A percentile compares a stretch with the other conserved stretches of the same genome.
phyloP scores from a whole-genome alignment of 1,140 invertebrate genomes.

The Radopholus similis region DNA sequence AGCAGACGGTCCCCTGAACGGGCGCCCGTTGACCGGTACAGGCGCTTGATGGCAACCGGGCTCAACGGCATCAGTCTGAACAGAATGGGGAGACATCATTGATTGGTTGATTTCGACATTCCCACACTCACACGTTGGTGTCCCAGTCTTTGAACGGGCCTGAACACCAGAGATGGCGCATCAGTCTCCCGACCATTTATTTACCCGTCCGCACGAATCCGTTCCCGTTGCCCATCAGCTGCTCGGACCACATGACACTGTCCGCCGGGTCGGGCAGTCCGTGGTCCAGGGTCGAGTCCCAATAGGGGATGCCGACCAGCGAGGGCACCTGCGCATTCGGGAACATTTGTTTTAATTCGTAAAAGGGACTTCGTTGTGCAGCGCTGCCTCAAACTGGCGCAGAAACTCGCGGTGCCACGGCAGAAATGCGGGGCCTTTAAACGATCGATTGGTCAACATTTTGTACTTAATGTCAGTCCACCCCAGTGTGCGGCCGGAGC shows the following conservation, averaged over 20 bases:
- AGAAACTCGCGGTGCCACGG: slow-evolving; percentile 59
- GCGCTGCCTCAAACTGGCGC: slow-evolving; percentile 54
- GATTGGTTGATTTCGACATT: no score
- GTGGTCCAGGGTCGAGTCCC: slow-evolving; percentile 61
- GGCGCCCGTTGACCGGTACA: slow-evolving; percentile 57
- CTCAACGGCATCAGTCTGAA: slow-evolving; percentile 53
- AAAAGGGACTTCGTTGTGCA: slow-evolving; percentile 45
- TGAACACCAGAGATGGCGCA: background rate
- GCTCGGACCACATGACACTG: slow-evolving; percentile 55
- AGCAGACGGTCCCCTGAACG: slow-evolving; percentile 52
- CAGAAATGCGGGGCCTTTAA: slow-evolving; percentile 44
- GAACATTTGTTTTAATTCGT: background rate
- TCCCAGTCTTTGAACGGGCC: slow-evolving; percentile 58
- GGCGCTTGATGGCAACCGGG: slow-evolving; percentile 56
- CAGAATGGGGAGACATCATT: no score
- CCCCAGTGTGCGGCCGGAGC: slow-evolving; percentile 59
- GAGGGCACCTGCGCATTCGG: no score
- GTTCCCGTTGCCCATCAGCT: slow-evolving; percentile 60
- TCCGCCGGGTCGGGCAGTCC: slow-evolving; percentile 57
- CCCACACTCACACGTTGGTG: slow-evolving; percentile 46
- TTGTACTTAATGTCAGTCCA: no score
- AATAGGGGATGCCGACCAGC: slow-evolving; percentile 47
- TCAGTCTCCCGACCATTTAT: slow-evolving; percentile 28
- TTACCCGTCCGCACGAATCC: slow-evolving; percentile 59
- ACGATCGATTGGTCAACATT: no score